Base-by-base conservation (phyloP, 2,797 vertebrate species). In the Ceyx erithaca region DNA sequence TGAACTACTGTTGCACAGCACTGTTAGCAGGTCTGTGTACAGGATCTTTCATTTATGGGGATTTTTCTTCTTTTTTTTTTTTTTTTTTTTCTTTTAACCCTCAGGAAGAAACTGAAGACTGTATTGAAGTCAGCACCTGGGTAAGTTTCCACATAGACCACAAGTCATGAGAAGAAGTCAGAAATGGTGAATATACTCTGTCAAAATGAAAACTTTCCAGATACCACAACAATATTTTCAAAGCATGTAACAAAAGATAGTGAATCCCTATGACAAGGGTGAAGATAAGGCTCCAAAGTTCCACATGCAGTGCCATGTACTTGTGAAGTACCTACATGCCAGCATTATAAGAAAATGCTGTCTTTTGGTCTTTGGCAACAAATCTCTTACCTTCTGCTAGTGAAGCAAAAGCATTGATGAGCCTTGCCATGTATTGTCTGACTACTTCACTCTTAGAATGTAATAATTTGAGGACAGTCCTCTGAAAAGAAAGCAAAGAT, bases 391-490 rank as follows among this genome's bases (percentile, higher is more conserved):
- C 99, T 95, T 98, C 98, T 23, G 98, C 97, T 49, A 99, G 97
- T 10, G 99, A 99, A 25, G 99, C 98, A 43, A 99, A 98, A 5
- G 98, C 98, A 77, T 99, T 99, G 97, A 99, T 95, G 46, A 99
- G 98, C 58, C 98, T 98, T 83, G 99, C 99, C 91, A 95, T 98
- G 93, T 99, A 99, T 61, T 99, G 98, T 49, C 98, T 98, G 86
- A 99, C 98, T 14, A 98, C 96, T 71, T 99, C 98, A 11, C 98
- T 98, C 96, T 97, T 98, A 2, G 98, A 98, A 54, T 97, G 98
- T 55, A 99, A 91, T 92, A 99, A 97, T 45, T 98, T 97, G 59
- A 99, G 97, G 77, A 99, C 96, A 0, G 85, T 98, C 96, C 97
- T 98, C 99, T 99, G 95, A 25, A 77, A 69, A 78, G 10, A 51